Conservation (phyloP, 2,888 invertebrate species). For the Drosophila dives region DNA sequence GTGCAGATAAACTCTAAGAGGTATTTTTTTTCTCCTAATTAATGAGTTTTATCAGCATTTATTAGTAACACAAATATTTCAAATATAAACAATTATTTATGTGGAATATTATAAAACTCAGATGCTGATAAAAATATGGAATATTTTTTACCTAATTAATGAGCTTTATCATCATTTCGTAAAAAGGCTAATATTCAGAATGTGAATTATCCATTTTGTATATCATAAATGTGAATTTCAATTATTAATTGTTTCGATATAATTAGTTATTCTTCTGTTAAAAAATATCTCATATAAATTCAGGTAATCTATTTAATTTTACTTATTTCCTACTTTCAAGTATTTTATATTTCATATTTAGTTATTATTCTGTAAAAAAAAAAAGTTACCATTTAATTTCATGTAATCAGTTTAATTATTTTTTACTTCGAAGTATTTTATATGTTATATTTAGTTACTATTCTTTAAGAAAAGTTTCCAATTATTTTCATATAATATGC, state of each 20-base stretch:
- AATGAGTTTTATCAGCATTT: neutral
- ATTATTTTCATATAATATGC: too few species aligned
- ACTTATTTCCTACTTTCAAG: neutral
- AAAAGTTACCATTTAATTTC: too few species aligned
- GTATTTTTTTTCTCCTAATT: neutral
- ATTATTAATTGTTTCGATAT: neutral
- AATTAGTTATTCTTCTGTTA: neutral
- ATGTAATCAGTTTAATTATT: too few species aligned
- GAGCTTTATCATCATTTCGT: neutral
- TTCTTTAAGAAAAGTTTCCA: too few species aligned
- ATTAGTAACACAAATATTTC: neutral
- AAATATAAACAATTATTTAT: too few species aligned
- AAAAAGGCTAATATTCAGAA: neutral
- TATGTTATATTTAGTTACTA: too few species aligned
- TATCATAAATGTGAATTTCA: neutral
- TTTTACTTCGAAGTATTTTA: too few species aligned
- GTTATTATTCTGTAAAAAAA: too few species aligned
- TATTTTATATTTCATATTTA: too few species aligned
- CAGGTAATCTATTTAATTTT: neutral
- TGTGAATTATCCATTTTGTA: neutral
- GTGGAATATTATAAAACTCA: neutral
- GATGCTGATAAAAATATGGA: neutral
- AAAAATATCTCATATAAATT: neutral
- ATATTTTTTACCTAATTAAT: neutral
- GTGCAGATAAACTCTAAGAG: neutral